Evolutionary conservation across 2,797 vertebrate species (phyloP).

Genomic region (Tragopan temminckii): DNA sequence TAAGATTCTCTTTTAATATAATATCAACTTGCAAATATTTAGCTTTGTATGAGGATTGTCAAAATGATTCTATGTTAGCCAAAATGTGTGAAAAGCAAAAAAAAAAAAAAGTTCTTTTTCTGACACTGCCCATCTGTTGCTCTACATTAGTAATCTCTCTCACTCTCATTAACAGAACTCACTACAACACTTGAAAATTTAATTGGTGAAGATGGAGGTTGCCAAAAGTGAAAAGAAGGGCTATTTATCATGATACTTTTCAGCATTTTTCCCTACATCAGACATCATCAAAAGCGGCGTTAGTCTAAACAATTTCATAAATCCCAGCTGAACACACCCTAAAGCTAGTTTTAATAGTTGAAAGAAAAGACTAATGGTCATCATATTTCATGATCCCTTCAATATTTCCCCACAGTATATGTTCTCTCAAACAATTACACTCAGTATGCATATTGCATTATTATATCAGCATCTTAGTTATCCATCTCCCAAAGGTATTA

Average conservation of each 20-base stretch:
- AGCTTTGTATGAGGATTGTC: background rate
- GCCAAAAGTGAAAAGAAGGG: conserved; percentile 75
- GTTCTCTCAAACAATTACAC: conserved; percentile 84
- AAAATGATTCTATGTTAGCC: background rate
- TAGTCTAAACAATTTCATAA: conserved; percentile 89
- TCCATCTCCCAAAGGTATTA: conserved; percentile 81
- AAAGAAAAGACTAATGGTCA: conserved; percentile 82
- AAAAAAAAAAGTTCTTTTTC: conserved; percentile 8
- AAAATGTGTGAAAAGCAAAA: background rate
- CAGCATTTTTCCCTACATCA: conserved; percentile 82
- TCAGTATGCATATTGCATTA: conserved; percentile 84
- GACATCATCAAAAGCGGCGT: conserved; percentile 85
- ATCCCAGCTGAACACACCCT: conserved; percentile 80
- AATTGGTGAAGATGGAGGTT: conserved; percentile 66
- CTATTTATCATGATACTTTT: conserved; percentile 83
- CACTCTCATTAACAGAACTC: conserved; percentile 24
- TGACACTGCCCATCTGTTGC: conserved; percentile 44
- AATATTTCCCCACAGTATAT: conserved; percentile 88
- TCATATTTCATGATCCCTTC: conserved; percentile 88
- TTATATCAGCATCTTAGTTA: conserved; percentile 87
- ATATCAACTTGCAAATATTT: background rate
- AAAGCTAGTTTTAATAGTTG: conserved; percentile 80
- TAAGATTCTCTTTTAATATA: background rate
- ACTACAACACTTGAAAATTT: conserved; percentile 34
- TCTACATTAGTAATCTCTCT: conserved; percentile 23